Evolutionary conservation across 1,140 invertebrate species (phyloP).

Genomic region (Drosophila eugracilis): DNA sequence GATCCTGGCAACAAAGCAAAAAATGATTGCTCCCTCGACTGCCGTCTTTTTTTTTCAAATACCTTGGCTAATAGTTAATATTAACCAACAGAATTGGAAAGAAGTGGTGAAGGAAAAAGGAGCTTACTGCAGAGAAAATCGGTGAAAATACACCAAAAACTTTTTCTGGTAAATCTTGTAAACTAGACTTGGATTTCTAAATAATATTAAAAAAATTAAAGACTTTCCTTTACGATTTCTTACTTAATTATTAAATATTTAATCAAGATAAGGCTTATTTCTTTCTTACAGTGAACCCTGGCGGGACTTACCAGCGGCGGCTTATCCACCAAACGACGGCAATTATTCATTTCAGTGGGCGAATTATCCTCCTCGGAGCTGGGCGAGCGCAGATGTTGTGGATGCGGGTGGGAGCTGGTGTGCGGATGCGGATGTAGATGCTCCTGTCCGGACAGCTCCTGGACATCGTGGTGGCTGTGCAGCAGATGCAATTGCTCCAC

Average conservation of each 20-base stretch:
- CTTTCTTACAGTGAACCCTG: constrained; percentile 14
- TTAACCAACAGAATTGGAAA: constrained; percentile 27
- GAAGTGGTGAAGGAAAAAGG: not conserved
- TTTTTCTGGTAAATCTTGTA: no score
- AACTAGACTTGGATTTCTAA: no score
- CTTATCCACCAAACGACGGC: constrained; percentile 91
- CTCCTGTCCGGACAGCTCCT: constrained; percentile 74
- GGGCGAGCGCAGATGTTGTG: constrained; percentile 88
- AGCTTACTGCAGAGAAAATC: constrained; percentile 4
- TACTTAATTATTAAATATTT: not conserved
- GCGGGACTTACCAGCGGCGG: constrained; percentile 89
- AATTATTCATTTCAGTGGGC: constrained; percentile 94
- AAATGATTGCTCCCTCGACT: constrained; percentile 49
- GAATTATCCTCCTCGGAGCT: constrained; percentile 94
- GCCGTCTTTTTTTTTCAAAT: constrained; percentile 1
- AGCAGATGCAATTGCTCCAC: constrained; percentile 72
- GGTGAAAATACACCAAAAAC: not conserved
- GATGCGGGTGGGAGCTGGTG: constrained; percentile 10
- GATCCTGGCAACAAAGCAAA: constrained; percentile 49
- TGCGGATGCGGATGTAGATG: constrained; percentile 69
- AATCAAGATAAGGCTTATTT: not conserved
- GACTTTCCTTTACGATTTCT: not conserved
- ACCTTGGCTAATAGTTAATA: constrained; percentile 56
- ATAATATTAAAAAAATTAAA: no score
- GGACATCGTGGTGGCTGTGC: constrained; percentile 67